Evolutionary conservation across 2,113 vertebrate species (phyloP), one percentile per base, ranked within the genome.

Genomic region (Cheirogaleus medius): DNA sequence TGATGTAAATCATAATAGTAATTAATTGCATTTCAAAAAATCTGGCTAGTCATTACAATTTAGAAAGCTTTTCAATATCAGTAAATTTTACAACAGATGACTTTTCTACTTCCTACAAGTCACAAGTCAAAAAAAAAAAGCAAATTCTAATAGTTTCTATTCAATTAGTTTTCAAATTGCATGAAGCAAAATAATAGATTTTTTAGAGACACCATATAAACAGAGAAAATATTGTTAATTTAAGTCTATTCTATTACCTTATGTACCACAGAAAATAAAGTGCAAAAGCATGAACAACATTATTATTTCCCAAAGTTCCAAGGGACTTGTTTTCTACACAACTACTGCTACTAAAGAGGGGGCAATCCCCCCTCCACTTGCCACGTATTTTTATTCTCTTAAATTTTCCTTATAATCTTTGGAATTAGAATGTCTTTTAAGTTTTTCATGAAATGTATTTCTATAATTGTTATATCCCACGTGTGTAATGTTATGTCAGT

Each of bases 381-480:
- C 93, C 94, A 97, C 64, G 3, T 93, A 94, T 91, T 97, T 90
- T 34, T 91, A 91, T 58, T 78, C 49, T 69, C 87, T 91, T 78
- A 80, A 32, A 71, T 91, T 97, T 94, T 94, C 68, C 80, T 94
- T 82, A 58, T 66, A 93, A 39, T 10, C 15, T 71, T 91, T 95
- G 80, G 39, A 71, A 20, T 90, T 93, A 47, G 47, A 87, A 69
- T n/a, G 29, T 63, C 87, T 92, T 97, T 44, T 96, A 82, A 15
- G 49, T 89, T 92, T 96, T 81, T 84, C 95, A 73, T 71, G 58
- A 95, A 86, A 96, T 83, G 82, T 91, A n/a, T 95, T 97, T 78
- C 39, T 97, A 12, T 78, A 86, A 82, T 17, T 96, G 49, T 88
- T 93, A 54, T 95, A 76, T 37, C 27, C 20, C 49, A 54, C 37